A percentile compares a stretch with the other conserved stretches of the same genome.
These are phyloP conservation scores for Drosophila nigrodunni DNA, from an alignment of 1,140 invertebrate species.

Conservation along the genomic window DNA sequence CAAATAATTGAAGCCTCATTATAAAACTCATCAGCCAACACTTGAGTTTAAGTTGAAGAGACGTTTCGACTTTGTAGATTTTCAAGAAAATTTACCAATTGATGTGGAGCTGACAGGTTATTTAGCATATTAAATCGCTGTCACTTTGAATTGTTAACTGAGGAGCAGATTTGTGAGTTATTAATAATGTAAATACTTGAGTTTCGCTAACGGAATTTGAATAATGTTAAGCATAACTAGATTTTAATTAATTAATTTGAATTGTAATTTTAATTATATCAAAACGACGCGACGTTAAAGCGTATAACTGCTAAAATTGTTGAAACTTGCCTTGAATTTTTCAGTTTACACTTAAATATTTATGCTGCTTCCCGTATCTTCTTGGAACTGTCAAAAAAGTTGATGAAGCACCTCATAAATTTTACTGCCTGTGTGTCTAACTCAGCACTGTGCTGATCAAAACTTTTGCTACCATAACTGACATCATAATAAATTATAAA, in stretches of 20 bases:
- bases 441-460: neutral
- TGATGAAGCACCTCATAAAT: conserved; percentile 31
- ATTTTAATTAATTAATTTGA: too few species aligned
- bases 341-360: neutral
- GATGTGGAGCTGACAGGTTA: conserved; percentile 29
- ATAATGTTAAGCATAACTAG: neutral
- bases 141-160: conserved; percentile 11
- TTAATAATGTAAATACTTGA: conserved; percentile 35
- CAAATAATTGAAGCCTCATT: conserved; percentile 18
- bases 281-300: too few species aligned
- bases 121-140: conserved; percentile 40
- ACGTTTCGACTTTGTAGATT: conserved; percentile 3
- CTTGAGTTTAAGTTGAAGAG: conserved; percentile 15
- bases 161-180: conserved; percentile 21
- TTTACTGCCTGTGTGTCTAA: conserved; percentile 21
- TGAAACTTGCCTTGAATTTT: neutral
- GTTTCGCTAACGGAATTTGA: conserved; percentile 11
- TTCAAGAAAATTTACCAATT: conserved; percentile 4
- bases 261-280: too few species aligned
- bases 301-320: neutral
- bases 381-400: neutral
- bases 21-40: conserved; percentile 2
- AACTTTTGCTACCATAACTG: conserved; percentile 13
- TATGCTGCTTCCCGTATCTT: neutral
- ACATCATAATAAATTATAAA: conserved; percentile 55